Evolutionary conservation across 2,113 vertebrate genomes (phyloP), one percentile per base, ranked within the genome.

Genomic region (Acrocephalus kingi): DNA sequence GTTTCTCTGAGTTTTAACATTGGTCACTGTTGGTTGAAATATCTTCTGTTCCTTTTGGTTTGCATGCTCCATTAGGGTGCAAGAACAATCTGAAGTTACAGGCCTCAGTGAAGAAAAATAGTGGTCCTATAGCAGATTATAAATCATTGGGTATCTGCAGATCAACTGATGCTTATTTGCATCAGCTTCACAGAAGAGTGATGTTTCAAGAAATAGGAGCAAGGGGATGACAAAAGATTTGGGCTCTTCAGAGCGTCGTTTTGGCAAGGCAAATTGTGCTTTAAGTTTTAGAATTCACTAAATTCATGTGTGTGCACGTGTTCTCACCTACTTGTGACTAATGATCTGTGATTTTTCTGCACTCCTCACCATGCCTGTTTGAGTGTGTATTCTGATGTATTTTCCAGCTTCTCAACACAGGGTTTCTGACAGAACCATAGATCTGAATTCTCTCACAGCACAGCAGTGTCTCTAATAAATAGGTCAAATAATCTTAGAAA

Each of bases 401-500:
- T 97, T 97, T 94, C 62, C 56, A 63, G 63, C 87, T 67, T 69
- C 39, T 92, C 85, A 58, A 28, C 69, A 20, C 30, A n/a, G 6
- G 18, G 39, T 58, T 63, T 83, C 89, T 95, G 87, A 92, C 94
- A 87, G 74, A 91, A 87, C 64, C 91, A 82, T 88, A 79, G 24
- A 49, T 93, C 68, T 94, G 87, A 85, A 59, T 71, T 83, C 69
- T 68, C 84, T 92, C n/a, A 7, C 30, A 92, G 80, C 89, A 52
- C 46, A 73, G 30, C 64, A 73, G 25, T 46, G 35, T 82, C 43
- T 94, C 68, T 91, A 84, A 67, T 84, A 93, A 96, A 71, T 88
- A 92, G 46, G 83, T 83, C 54, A 92, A 93, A 68, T 90, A 95
- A 92, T 90, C 61, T 80, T 84, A 88, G 89, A 93, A 93, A 63